Base-by-base conservation (phyloP, 2,113 vertebrate genomes). In the Cavia aperea region DNA sequence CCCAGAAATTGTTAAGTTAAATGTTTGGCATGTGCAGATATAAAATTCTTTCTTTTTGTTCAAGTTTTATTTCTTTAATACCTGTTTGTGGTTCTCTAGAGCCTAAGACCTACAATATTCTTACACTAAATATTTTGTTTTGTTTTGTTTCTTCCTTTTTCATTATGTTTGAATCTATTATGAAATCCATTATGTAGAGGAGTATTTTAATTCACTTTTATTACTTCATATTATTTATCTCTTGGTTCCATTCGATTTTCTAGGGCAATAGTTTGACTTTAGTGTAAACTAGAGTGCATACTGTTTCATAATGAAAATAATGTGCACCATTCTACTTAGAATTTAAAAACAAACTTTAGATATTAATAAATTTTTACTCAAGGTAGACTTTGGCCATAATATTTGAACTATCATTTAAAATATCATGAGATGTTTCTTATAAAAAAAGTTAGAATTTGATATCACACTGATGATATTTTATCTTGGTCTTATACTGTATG, bases 201-300 rank as follows among this genome's bases (percentile, higher is more conserved):
- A 66, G 31, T 13, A 62, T 12, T 92, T 88, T 63, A 81, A 51
- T 19, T 62, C 39, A 60, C 81, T 94, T 96, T 92, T 94, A 63
- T 92, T 81, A 87, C 72, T 51, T 92, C 14, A 88, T 68, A 58
- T 93, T 26, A 26, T 65, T 84, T 90, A 24, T 65, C 33, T 77
- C 82, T 95, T 90, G 51, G 54, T 93, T 94, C 39, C 16, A 51
- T 91, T 92, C 51, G 10, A 81, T 95, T 93, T 94, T 92, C 68
- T 36, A 94, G 70, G 46, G 63, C 8, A 93, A 33, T 70, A 93
- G 92, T 79, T 94, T 95, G 83, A 86, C 77, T 24, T 87, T 81
- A 54, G 26, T 89, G 33, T 58, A 83, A 89, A 90, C 36, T 82
- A 65, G 16, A 93, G 79, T 79, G 29, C 33, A 81, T 86, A 95